phyloP scores from a whole-genome alignment of 1,140 invertebrate genomes.

The Bombyx mandarina region DNA sequence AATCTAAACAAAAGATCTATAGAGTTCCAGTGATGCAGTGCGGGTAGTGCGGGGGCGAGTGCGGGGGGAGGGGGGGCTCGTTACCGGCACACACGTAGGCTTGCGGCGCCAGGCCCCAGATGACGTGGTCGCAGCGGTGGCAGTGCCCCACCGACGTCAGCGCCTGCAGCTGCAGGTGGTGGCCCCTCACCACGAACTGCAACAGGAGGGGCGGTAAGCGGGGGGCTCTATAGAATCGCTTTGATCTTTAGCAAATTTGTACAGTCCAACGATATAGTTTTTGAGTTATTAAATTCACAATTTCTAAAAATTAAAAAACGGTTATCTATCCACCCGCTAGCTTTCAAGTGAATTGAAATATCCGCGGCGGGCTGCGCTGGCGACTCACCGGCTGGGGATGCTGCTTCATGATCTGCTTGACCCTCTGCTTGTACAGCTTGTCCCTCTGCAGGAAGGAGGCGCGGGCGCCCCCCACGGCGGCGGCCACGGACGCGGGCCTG shows the following conservation, averaged over 20 bases:
- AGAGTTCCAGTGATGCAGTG: neutral
- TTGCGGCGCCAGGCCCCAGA: constrained; percentile 95
- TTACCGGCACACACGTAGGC: constrained; percentile 92
- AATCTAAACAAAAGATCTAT: constrained; percentile 73
- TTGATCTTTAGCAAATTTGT: no score
- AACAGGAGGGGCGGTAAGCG: neutral
- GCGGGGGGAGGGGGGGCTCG: constrained; percentile 14
- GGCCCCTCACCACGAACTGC: constrained; percentile 85
- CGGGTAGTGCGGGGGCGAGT: neutral
- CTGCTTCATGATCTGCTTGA: constrained; percentile 58
- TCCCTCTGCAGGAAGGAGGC: constrained; percentile 57
- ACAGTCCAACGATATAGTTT: no score
- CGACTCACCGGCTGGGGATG: constrained; percentile 47
- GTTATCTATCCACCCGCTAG: no score
- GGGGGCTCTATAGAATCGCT: no score
- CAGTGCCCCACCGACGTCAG: constrained; percentile 92
- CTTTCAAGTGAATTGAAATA: no score
- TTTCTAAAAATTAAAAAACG: no score
- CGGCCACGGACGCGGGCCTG: constrained; percentile 49
- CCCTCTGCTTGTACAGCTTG: constrained; percentile 60
- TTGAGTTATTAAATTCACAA: no score
- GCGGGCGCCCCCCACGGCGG: constrained; percentile 41
- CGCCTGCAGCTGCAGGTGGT: constrained; percentile 91
- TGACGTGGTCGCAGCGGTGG: constrained; percentile 92
- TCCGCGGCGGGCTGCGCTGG: neutral